Evolutionary conservation across 1,140 invertebrate species (phyloP).

Genomic region (Eueides isabella): DNA sequence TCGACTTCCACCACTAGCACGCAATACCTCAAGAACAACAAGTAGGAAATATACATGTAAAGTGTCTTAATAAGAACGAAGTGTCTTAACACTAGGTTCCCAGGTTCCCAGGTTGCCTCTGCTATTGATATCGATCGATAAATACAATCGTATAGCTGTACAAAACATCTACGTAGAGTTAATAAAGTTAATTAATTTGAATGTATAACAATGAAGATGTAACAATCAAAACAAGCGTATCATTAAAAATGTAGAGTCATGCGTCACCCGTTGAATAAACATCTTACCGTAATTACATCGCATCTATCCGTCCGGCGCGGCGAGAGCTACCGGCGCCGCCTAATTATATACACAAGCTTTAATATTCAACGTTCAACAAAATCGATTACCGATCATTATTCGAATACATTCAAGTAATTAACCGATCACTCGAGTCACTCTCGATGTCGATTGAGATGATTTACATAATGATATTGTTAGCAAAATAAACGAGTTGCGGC

Average conservation of each 20-base stretch:
- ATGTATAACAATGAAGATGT: conserved; percentile 21
- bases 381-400: conserved; percentile 41
- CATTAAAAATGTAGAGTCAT: conserved; percentile 18
- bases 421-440: conserved; percentile 54
- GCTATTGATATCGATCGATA: too few relatives aligned
- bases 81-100: too few relatives aligned
- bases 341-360: conserved; percentile 38
- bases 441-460: conserved; percentile 56
- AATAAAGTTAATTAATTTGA: not conserved
- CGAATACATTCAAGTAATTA: conserved; percentile 46
- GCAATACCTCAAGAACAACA: too few relatives aligned
- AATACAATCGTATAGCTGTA: not conserved
- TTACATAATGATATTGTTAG: conserved; percentile 71
- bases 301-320: conserved; percentile 21
- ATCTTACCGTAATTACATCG: conserved; percentile 2
- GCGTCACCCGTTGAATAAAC: conserved; percentile 19
- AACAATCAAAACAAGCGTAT: conserved; percentile 13
- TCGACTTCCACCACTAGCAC: too few relatives aligned
- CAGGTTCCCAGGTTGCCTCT: too few relatives aligned
- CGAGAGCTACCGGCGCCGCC: conserved; percentile 16
- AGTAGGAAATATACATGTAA: too few relatives aligned
- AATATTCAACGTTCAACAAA: conserved; percentile 41
- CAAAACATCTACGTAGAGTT: not conserved
- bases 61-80: too few relatives aligned
- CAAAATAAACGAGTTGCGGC: conserved; percentile 52